These are phyloP conservation scores for Melanerpes formicivorus DNA, from an alignment of 2,113 vertebrate species.

Conservation along the genomic window DNA sequence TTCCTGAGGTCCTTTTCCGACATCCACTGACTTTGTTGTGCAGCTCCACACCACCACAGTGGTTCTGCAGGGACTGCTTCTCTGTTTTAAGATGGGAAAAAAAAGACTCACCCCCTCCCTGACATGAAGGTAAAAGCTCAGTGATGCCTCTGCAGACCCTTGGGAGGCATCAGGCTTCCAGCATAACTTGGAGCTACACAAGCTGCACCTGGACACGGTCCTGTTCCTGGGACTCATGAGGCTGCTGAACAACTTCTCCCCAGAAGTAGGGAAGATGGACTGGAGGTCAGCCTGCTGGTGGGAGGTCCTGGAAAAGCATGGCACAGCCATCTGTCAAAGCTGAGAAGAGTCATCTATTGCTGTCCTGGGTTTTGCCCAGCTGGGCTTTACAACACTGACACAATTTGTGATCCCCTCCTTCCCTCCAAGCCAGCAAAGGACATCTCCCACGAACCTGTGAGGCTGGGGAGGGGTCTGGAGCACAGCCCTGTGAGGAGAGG, in stretches of 20 bases:
- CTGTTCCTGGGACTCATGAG: rapidly evolving
- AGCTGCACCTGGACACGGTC: rapidly evolving
- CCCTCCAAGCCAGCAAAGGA: background rate
- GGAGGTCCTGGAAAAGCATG: background rate
- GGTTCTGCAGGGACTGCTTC: background rate
- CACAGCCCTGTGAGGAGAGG: too few species aligned
- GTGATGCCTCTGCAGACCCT: background rate
- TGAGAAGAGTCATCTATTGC: background rate
- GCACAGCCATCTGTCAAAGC: background rate
- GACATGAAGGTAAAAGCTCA: background rate
- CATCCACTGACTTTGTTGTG: background rate
- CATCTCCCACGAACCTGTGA: background rate
- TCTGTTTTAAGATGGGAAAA: background rate
- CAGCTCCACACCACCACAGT: rapidly evolving
- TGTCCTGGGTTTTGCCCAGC: background rate
- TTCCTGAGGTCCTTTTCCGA: background rate
- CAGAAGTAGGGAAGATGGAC: background rate
- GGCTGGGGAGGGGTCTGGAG: too few species aligned
- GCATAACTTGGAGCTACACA: rapidly evolving
- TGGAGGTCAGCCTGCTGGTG: background rate
- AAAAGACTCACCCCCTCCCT: background rate
- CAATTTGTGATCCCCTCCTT: rapidly evolving
- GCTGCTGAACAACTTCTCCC: background rate
- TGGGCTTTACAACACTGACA: background rate
- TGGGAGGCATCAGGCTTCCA: background rate